Conservation (phyloP, 2,888 invertebrate genomes). For the Limulus polyphemus region DNA sequence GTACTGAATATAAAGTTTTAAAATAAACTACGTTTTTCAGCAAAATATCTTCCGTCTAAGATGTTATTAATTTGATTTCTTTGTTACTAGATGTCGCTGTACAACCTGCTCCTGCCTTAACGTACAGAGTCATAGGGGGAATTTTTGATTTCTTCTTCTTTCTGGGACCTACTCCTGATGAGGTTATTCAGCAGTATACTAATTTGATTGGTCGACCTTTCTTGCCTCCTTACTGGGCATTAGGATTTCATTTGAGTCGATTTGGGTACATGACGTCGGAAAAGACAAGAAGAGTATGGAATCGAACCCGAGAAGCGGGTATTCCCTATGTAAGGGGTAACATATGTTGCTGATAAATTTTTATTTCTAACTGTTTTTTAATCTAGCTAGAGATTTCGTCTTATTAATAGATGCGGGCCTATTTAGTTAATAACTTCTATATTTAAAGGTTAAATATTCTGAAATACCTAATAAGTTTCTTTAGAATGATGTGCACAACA, state of each 20-base stretch:
- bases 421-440: no score
- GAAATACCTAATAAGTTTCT: no score
- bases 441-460: no score
- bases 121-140: slow-evolving; percentile 47
- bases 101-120: slow-evolving; percentile 41
- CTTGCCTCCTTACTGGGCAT: slow-evolving; percentile 39
- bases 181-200: slow-evolving; percentile 39
- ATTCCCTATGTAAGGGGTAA: slow-evolving; percentile 55
- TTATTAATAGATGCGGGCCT: no score
- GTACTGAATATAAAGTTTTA: no score
- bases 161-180: slow-evolving; percentile 43
- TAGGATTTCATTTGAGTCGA: slow-evolving; percentile 46
- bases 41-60: no score
- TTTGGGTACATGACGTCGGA: slow-evolving; percentile 51
- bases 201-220: slow-evolving; percentile 30
- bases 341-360: no score
- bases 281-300: slow-evolving; percentile 52
- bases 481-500: no score
- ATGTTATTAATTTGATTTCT: background rate
- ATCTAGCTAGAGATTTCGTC: no score
- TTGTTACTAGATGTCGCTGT: slow-evolving; percentile 41
- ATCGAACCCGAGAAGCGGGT: slow-evolving; percentile 53
- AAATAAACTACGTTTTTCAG: no score
- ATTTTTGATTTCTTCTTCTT: slow-evolving; percentile 42
- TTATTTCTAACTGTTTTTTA: no score